Conservation (phyloP, 2,797 vertebrate species). For the Microchirus variegatus region DNA sequence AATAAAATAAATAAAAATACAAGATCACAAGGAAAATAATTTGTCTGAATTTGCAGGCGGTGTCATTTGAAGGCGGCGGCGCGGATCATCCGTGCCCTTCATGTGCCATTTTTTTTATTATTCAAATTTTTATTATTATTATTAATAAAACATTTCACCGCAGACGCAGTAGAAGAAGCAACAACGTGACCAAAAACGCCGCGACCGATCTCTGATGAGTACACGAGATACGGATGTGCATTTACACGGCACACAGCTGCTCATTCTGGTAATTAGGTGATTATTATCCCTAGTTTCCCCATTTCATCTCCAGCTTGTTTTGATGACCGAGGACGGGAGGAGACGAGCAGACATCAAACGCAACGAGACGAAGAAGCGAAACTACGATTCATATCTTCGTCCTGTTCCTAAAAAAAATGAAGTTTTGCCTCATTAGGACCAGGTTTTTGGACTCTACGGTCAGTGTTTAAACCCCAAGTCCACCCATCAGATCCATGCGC, state of each 20-base stretch:
- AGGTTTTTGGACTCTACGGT: too few species aligned
- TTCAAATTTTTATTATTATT: too few species aligned
- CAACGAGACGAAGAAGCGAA: conserved; percentile 13
- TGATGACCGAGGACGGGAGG: conserved; percentile 42
- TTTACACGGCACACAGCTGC: conserved; percentile 13
- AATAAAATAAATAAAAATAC: background rate
- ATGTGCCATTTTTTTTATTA: too few species aligned
- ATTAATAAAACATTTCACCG: conserved; percentile 14
- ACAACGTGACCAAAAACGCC: conserved; percentile 6
- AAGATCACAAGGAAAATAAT: conserved; percentile 13
- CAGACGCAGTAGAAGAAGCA: conserved; percentile 4
- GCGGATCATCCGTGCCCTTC: conserved; percentile 21
- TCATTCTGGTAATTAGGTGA: conserved; percentile 51
- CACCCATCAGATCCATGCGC: too few species aligned
- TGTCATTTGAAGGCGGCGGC: conserved; percentile 8
- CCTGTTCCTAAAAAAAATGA: too few species aligned
- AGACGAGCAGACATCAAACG: conserved; percentile 15
- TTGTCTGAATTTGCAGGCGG: conserved; percentile 5
- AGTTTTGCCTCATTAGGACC: too few species aligned
- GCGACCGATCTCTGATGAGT: conserved; percentile 7
- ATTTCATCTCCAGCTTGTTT: conserved; percentile 47
- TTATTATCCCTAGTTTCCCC: conserved; percentile 49
- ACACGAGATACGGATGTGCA: conserved; percentile 5
- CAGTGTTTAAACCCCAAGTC: too few species aligned
- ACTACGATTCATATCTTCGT: too few species aligned